Conservation (phyloP, 2,888 invertebrate species). For the Tetheella fluctuosa region DNA sequence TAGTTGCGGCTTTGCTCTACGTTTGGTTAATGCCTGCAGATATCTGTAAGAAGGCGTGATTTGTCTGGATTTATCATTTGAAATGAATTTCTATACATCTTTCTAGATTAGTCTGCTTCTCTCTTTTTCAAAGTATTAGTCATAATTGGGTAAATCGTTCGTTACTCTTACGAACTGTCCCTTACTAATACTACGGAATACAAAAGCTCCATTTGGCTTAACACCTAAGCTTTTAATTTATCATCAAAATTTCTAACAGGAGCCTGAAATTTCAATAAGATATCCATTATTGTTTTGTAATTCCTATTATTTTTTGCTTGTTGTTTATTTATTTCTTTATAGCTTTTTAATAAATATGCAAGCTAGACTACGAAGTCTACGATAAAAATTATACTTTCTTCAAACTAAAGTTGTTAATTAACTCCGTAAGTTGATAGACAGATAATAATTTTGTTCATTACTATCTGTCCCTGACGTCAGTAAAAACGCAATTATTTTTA, state of each 20-base stretch:
- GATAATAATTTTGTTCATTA: neutral
- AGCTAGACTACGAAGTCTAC: too few species aligned
- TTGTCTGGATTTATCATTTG: neutral
- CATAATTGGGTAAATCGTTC: too few species aligned
- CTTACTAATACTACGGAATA: neutral
- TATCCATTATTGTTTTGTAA: neutral
- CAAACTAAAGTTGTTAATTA: neutral
- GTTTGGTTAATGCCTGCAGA: neutral
- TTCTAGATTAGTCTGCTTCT: too few species aligned
- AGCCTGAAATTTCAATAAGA: neutral
- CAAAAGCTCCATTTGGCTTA: neutral
- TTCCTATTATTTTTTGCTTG: neutral
- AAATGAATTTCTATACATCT: too few species aligned
- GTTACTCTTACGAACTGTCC: too few species aligned
- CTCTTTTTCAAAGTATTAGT: too few species aligned
- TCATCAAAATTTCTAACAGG: neutral
- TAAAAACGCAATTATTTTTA: neutral
- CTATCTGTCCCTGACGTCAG: neutral
- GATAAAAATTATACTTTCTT: neutral
- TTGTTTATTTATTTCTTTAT: neutral
- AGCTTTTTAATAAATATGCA: neutral
- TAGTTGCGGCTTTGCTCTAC: conserved; percentile 1
- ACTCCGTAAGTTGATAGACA: neutral
- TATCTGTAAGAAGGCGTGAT: neutral
- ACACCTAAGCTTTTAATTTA: conserved; percentile 5